phyloP scores from a whole-genome alignment of 1,140 invertebrate genomes.

The Orussus abietinus region DNA sequence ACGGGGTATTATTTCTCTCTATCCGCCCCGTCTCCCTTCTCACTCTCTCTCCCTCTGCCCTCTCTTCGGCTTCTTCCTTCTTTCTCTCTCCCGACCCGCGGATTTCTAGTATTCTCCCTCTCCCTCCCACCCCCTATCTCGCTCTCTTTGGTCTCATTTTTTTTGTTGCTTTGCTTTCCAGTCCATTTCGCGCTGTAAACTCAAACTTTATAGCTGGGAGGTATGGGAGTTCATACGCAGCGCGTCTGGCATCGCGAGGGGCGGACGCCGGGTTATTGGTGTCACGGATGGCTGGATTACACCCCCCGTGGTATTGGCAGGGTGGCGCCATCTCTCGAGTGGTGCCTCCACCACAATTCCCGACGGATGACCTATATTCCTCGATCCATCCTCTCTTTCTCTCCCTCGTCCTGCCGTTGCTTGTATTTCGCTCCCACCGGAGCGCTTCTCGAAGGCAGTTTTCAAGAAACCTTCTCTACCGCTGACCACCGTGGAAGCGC shows the following conservation, averaged over 20 bases:
- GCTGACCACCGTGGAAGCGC: too few relatives aligned
- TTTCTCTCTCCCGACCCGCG: slow-evolving; percentile 34
- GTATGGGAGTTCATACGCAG: slow-evolving; percentile 5
- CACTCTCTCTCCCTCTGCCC: slow-evolving; percentile 21
- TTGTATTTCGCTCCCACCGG: too few relatives aligned
- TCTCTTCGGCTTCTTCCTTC: slow-evolving; percentile 20
- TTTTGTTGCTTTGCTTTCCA: slow-evolving; percentile 44
- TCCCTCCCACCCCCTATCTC: slow-evolving; percentile 24
- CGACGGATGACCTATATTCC: slow-evolving; percentile 2
- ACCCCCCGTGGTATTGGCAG: slow-evolving; percentile 3
- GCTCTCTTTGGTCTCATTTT: slow-evolving; percentile 25
- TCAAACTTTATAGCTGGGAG: slow-evolving; percentile 46
- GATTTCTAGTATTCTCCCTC: too few relatives aligned
- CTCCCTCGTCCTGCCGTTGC: too few relatives aligned
- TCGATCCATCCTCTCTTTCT: neutral
- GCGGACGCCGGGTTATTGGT: slow-evolving; percentile 21
- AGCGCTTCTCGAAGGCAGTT: too few relatives aligned
- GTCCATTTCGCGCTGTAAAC: slow-evolving; percentile 51
- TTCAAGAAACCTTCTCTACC: too few relatives aligned
- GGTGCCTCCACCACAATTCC: neutral
- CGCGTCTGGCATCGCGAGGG: slow-evolving; percentile 19
- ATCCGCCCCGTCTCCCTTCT: slow-evolving; percentile 10
- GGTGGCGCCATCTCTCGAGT: slow-evolving; percentile 13
- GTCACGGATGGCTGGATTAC: slow-evolving; percentile 7
- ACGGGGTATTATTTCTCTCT: slow-evolving; percentile 26